These are phyloP conservation scores for Carcina quercana DNA, from an alignment of 2,888 invertebrate species.

Conservation along the genomic window DNA sequence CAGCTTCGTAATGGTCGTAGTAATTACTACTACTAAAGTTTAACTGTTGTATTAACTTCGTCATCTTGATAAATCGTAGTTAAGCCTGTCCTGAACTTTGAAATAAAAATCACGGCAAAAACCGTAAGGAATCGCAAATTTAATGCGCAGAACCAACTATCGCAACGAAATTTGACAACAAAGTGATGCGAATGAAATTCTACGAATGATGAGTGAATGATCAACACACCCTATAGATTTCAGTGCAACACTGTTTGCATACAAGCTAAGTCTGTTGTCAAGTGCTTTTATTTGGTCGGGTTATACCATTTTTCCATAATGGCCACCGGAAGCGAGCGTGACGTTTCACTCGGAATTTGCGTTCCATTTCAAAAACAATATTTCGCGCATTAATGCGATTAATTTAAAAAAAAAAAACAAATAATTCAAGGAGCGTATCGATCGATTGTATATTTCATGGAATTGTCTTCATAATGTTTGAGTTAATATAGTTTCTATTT, in stretches of 20 bases:
- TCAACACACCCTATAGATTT: conserved; percentile 16
- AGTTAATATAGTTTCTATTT: too few species aligned
- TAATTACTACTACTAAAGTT: conserved; percentile 72
- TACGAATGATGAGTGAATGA: conserved; percentile 29
- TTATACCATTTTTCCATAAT: conserved; percentile 45
- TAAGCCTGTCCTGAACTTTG: conserved; percentile 58
- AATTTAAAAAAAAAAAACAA: too few species aligned
- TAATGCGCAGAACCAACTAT: conserved; percentile 45
- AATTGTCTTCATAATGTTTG: too few species aligned
- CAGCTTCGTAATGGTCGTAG: conserved; percentile 41
- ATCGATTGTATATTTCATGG: too few species aligned
- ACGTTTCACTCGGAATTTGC: conserved; percentile 28
- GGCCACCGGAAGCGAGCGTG: conserved; percentile 53
- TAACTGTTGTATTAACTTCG: conserved; percentile 71
- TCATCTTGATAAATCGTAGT: conserved; percentile 67
- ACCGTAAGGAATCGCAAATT: conserved; percentile 38
- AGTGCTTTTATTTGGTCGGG: conserved; percentile 37
- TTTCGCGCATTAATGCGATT: too few species aligned
- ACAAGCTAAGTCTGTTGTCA: conserved; percentile 22
- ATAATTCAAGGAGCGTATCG: conserved; percentile 23
- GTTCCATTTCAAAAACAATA: conserved; percentile 17
- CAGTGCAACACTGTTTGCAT: conserved; percentile 25
- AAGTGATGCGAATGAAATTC: conserved; percentile 23
- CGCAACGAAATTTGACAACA: conserved; percentile 31
- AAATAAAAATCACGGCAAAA: conserved; percentile 49